These are phyloP conservation scores for Takifugu bimaculatus DNA, from an alignment of 2,113 vertebrate species.

Conservation along the genomic window DNA sequence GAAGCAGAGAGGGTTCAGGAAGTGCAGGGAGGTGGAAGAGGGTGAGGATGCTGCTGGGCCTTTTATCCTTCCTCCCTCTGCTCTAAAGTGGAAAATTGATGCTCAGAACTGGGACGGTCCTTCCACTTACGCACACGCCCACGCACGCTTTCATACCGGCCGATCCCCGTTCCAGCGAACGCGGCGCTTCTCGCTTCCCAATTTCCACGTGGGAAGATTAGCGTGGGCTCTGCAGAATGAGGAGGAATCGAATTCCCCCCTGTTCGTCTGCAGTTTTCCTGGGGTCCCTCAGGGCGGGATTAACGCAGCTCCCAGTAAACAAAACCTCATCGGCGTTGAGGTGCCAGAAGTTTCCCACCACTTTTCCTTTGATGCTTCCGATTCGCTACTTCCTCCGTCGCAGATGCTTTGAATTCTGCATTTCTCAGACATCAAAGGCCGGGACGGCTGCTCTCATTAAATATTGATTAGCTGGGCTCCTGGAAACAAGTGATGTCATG, in stretches of 20 bases:
- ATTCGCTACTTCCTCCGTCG: neutral
- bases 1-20: neutral
- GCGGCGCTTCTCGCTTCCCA: constrained; percentile 2
- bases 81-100: constrained; percentile 49
- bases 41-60: constrained; percentile 13
- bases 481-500: no score
- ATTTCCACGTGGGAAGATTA: constrained; percentile 12
- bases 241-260: neutral
- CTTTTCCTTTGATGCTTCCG: no score
- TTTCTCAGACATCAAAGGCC: neutral
- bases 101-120: constrained; percentile 58
- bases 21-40: neutral
- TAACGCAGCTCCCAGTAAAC: no score
- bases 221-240: neutral
- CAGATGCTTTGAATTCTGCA: neutral
- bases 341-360: no score
- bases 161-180: constrained; percentile 18
- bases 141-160: constrained; percentile 3
- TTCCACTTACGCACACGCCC: constrained; percentile 19
- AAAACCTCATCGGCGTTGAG: no score
- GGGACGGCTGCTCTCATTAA: neutral
- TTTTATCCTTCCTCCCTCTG: constrained; percentile 24
- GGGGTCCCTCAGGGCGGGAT: no score
- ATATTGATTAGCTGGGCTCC: no score
- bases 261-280: no score